Base-by-base conservation (phyloP, 2,797 vertebrate species). In the Acrossocheilus wenchowensis region DNA sequence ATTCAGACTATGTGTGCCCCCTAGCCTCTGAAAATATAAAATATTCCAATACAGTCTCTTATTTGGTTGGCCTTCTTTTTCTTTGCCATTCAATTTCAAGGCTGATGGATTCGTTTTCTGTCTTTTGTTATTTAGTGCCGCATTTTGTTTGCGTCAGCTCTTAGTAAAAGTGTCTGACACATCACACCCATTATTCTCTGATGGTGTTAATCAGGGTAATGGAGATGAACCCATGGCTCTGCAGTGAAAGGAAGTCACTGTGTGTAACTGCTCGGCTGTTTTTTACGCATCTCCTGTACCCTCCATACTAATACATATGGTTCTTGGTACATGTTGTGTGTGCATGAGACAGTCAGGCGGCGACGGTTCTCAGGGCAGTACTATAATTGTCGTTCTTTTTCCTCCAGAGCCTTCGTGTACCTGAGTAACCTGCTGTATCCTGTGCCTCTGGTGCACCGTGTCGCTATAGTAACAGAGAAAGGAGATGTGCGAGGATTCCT, bases 391-490 rank as follows among this genome's bases (percentile, higher is more conserved):
- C 2, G 73, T 74, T 89, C 15, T 86, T 89, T 72, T 36, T 87
- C 64, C 50, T 36, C 45, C 92, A 99, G 98, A 93, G 98, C 98
- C 0, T 99, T 99, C 78, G 98, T 99, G 62, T 99, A 99, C 95
- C 95, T 99, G 94, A 99, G 98, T 94, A 99, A 99, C 90, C 96
- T 99, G 88, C 96, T 99, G 57, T 99, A 99, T 91, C 98, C 98
- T 0, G 98, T 99, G 68, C 98, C 98, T 21, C 95, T 99, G 91
- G 98, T 99, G 90, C 98, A 99, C 92, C 95, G 96, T 81, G 98
- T 97, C 89, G 98, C 98, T 87, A 93, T 99, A 87, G 98, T 99
- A 90, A 99, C 98, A 0, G 98, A 99, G 95, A 99, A 99, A 85
- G 98, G 98, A 0, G 98, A 99, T 11, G 98, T 99, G 19, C 96